phyloP scores from a whole-genome alignment of 2,113 vertebrate genomes.

The Dipodomys stephensi region DNA sequence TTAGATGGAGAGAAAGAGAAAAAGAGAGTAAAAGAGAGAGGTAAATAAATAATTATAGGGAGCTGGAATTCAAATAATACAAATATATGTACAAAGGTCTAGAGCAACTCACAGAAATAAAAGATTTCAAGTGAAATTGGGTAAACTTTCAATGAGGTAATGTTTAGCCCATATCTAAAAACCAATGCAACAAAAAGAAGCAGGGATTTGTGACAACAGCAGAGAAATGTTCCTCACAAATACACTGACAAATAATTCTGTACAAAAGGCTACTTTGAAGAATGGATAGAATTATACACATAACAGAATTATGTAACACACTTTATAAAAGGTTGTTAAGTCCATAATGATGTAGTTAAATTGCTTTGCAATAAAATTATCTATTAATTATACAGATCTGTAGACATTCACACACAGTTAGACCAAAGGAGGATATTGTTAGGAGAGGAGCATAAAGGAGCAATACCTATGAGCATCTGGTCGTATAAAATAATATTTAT shows the following conservation, averaged over 20 bases:
- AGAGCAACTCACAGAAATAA: not conserved
- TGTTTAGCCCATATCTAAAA: not conserved
- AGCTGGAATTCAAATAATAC: not conserved
- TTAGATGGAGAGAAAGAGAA: not conserved
- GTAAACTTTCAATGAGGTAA: conserved; percentile 22
- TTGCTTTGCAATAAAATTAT: conserved; percentile 52
- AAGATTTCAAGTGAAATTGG: not conserved
- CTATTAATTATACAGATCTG: not conserved
- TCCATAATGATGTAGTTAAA: not conserved
- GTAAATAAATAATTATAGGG: not conserved
- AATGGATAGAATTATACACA: not conserved
- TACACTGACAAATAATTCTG: not conserved
- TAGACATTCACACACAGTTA: too few species aligned
- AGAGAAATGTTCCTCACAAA: not conserved
- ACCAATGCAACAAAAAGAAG: not conserved
- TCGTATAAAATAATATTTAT: too few species aligned
- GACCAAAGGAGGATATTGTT: too few species aligned
- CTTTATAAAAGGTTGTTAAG: not conserved
- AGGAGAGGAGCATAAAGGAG: too few species aligned
- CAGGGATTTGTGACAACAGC: not conserved
- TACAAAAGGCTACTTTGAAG: not conserved
- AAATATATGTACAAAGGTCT: not conserved
- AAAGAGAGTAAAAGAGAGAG: not conserved
- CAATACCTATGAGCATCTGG: too few species aligned
- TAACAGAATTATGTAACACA: not conserved